Evolutionary conservation across 2,797 vertebrate species (phyloP).

Genomic region (Esox masquinongy): DNA sequence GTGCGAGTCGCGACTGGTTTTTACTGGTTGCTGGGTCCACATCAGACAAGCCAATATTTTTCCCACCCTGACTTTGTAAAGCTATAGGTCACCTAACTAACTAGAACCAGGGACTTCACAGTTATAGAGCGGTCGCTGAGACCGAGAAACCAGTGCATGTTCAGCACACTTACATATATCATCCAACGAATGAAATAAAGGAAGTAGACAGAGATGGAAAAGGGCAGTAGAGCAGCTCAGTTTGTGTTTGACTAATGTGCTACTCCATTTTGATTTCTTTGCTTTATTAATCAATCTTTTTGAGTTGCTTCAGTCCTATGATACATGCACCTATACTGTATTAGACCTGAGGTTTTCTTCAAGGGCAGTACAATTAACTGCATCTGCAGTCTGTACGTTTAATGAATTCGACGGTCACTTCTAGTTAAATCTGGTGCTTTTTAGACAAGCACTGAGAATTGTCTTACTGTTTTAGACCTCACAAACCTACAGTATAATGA

Average conservation of each 20-base stretch:
- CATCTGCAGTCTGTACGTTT: constrained; percentile 13
- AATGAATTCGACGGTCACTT: constrained; percentile 8
- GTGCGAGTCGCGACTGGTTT: constrained; percentile 5
- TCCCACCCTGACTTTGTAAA: constrained; percentile 26
- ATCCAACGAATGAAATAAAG: not conserved
- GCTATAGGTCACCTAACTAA: constrained; percentile 14
- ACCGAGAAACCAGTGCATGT: constrained; percentile 7
- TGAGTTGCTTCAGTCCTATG: constrained; percentile 4
- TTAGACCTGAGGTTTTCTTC: constrained; percentile 10
- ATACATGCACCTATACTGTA: not conserved
- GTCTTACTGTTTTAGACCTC: constrained; percentile 3
- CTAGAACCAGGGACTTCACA: not conserved
- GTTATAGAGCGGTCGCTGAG: constrained; percentile 6
- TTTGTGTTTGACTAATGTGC: constrained; percentile 23
- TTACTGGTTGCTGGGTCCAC: constrained; percentile 21
- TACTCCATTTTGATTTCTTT: constrained; percentile 19
- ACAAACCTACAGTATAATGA: not conserved
- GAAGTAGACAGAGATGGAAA: not conserved
- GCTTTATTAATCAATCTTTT: constrained; percentile 21
- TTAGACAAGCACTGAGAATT: constrained; percentile 8
- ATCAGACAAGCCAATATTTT: constrained; percentile 12
- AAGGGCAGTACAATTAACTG: not conserved
- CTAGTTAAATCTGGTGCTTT: not conserved
- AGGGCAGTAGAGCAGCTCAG: not conserved
- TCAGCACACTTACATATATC: constrained; percentile 27